These are phyloP conservation scores for Rhinella marina DNA, from an alignment of 2,797 vertebrate genomes.

Conservation along the genomic window DNA sequence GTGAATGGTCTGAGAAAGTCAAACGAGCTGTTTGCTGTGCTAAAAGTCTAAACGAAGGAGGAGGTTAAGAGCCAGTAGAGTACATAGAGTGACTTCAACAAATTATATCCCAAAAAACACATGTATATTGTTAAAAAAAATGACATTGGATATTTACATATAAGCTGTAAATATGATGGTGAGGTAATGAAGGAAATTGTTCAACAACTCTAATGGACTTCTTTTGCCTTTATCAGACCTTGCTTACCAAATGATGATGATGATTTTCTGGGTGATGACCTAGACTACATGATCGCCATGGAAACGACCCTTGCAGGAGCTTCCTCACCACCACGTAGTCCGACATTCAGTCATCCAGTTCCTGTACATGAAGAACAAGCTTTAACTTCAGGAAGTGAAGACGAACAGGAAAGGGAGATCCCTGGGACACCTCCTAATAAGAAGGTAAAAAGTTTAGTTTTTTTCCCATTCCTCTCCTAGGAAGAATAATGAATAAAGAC, in stretches of 20 bases:
- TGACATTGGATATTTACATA: too few relatives aligned
- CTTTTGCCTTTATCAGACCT: background rate
- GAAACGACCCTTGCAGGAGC: conserved; percentile 44
- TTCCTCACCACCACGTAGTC: conserved; percentile 31
- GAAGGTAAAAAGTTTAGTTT: conserved; percentile 6
- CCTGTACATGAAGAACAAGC: conserved; percentile 16
- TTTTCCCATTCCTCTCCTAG: too few relatives aligned
- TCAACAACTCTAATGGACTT: background rate
- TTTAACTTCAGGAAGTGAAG: conserved; percentile 21
- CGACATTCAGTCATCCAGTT: conserved; percentile 25
- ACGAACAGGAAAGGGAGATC: conserved; percentile 41
- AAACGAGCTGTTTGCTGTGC: too few relatives aligned
- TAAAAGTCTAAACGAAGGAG: too few relatives aligned
- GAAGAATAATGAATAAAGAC: too few relatives aligned
- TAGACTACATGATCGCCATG: conserved; percentile 61
- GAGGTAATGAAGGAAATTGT: too few relatives aligned
- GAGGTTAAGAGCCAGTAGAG: too few relatives aligned
- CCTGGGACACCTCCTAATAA: conserved; percentile 56
- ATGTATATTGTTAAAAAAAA: too few relatives aligned
- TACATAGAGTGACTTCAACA: too few relatives aligned
- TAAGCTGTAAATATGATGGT: too few relatives aligned
- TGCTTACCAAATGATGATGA: conserved; percentile 37
- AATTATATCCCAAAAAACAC: too few relatives aligned
- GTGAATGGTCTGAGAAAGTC: too few relatives aligned
- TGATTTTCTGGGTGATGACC: conserved; percentile 54